Conservation (phyloP, 2,888 invertebrate genomes). For the Cotesia congregata region DNA sequence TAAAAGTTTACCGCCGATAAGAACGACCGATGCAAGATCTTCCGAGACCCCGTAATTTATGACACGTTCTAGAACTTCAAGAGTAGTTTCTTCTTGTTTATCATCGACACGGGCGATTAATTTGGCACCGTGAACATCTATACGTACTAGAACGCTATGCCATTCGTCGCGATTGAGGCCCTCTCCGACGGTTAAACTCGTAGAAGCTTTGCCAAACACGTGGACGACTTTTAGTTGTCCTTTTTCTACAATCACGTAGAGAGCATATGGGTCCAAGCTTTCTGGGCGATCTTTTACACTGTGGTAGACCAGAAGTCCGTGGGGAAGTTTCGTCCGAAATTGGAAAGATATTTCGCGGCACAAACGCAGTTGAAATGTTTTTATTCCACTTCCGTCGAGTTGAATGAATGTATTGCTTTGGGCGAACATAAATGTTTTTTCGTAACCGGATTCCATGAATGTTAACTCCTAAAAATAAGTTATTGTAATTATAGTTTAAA, state of each 20-base stretch:
- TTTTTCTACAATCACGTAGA: conserved; percentile 92
- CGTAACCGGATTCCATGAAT: conserved; percentile 87
- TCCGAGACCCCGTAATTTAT: conserved; percentile 90
- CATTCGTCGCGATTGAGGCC: conserved; percentile 91
- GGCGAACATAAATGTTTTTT: conserved; percentile 92
- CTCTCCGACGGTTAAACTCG: conserved; percentile 87
- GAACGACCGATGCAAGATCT: conserved; percentile 88
- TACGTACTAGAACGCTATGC: conserved; percentile 89
- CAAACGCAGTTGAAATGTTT: conserved; percentile 88
- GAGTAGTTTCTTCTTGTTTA: conserved; percentile 83
- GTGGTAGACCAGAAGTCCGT: conserved; percentile 90
- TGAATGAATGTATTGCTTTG: conserved; percentile 92
- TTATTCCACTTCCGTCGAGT: conserved; percentile 90
- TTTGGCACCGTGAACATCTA: conserved; percentile 88
- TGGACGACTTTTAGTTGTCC: conserved; percentile 93
- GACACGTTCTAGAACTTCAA: conserved; percentile 86
- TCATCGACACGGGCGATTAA: conserved; percentile 90
- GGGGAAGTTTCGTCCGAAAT: conserved; percentile 89
- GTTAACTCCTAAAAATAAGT: conserved; percentile 76
- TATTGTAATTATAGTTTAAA: too few species aligned
- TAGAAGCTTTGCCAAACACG: conserved; percentile 90
- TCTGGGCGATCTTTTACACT: conserved; percentile 88
- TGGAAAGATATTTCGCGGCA: conserved; percentile 91
- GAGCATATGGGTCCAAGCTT: conserved; percentile 88
- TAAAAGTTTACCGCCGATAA: conserved; percentile 82